Evolutionary conservation across 2,113 vertebrate genomes (phyloP), one percentile per base, ranked within the genome.

Genomic region (Sapajus apella): DNA sequence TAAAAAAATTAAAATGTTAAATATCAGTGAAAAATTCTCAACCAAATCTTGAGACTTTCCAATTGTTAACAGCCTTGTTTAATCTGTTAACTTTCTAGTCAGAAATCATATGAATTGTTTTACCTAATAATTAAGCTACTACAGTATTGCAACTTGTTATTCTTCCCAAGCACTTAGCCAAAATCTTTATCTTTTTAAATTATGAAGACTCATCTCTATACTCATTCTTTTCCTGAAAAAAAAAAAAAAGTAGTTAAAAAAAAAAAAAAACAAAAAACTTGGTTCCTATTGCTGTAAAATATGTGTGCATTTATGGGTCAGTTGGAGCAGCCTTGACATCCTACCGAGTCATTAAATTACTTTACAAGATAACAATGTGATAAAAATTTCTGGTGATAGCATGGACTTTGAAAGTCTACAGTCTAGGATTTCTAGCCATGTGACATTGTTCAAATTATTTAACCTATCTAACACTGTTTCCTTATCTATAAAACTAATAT

Each of bases 321-420:
- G 4, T 16, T 52, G 35, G 50, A 70, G 14, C 32, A 85, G 68
- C 21, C 88, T 56, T 82, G 47, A 77, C 87, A 55, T 55, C 17
- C 66, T 75, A 58, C 14, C 20, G 21, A 77, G 8, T 45, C 35
- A 64, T 35, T 0, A 0, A 94, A 96, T 94, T 92, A 75, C 70
- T 95, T 96, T 87, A 93, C 43, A 55, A 93, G 47, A 85, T 27
- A 52, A 52, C 6, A 35, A 4, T 35, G 30, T 95, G 32, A 92
- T 68, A 68, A 87, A 68, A 75, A 85, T 64, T 25, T 90, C 20
- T 12, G 55, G 50, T 84, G 72, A 52, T 6, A 45, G 27, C 14
- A 40, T 30, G 50, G 73, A 79, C 79, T 95, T 93, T 94, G 95
- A 94, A 61, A 90, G 55, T 35, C 27, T 82, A 50, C 9, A 77